phyloP scores from a whole-genome alignment of 2,888 invertebrate genomes.

The Melieria crassipennis region DNA sequence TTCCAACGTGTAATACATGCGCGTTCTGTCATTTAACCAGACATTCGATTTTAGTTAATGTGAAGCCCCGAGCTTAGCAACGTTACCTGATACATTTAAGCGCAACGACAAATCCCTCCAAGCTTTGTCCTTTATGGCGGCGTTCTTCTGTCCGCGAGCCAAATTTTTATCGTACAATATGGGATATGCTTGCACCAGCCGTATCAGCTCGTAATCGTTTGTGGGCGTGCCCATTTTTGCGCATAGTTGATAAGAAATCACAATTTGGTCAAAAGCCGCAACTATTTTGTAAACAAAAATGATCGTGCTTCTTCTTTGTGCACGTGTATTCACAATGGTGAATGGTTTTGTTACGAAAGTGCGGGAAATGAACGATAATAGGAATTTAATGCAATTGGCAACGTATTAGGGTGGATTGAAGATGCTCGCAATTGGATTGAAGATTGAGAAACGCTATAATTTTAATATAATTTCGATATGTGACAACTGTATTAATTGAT shows the following conservation, averaged over 20 bases:
- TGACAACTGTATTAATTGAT: no score
- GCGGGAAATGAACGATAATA: no score
- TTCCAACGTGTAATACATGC: constrained; percentile 61
- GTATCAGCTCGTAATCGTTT: constrained; percentile 53
- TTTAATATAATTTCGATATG: no score
- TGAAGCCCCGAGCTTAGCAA: neutral
- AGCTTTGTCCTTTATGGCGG: constrained; percentile 53
- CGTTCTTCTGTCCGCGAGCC: constrained; percentile 51
- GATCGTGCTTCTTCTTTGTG: neutral
- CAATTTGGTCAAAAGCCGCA: no score
- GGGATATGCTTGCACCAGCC: constrained; percentile 52
- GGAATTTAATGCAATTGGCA: no score
- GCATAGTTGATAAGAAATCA: no score
- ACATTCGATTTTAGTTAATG: neutral
- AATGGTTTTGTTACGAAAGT: no score
- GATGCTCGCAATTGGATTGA: no score
- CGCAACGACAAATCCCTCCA: constrained; percentile 53
- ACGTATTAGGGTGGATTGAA: no score
- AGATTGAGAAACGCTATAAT: no score
- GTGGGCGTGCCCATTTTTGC: constrained; percentile 23
- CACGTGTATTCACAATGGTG: neutral
- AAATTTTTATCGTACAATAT: constrained; percentile 57
- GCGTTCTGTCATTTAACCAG: constrained; percentile 43
- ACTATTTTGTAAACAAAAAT: constrained; percentile 8
- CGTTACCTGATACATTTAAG: constrained; percentile 51